Evolutionary conservation across 2,797 vertebrate genomes (phyloP).

Genomic region (Falco concolor): DNA sequence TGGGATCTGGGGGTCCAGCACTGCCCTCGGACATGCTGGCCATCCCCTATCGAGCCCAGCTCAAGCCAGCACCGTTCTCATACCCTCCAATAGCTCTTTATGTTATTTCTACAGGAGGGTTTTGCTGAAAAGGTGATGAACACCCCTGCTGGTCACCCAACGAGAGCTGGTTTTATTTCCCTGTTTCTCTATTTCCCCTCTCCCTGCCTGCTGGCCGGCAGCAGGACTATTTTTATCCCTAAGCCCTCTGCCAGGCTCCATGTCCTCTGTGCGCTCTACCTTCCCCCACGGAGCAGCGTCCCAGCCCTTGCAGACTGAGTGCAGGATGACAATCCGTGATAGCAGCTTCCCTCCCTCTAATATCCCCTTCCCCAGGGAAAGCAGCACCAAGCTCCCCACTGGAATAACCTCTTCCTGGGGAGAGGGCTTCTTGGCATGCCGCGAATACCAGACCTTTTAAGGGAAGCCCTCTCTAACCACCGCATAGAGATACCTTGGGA

Average conservation of each 20-base stretch:
- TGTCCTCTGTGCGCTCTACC: fast-evolving
- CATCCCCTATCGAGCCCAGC: fast-evolving
- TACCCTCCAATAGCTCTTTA: background rate
- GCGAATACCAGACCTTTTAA: constrained; percentile 53
- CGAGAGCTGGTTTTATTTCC: background rate
- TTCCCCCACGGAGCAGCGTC: background rate
- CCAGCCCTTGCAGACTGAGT: background rate
- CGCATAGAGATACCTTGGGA: background rate
- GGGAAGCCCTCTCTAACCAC: background rate
- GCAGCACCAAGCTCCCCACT: background rate
- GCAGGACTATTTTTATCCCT: background rate
- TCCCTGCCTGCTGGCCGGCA: fast-evolving
- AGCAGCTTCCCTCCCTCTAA: background rate
- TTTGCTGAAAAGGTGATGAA: background rate
- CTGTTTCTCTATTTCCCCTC: background rate
- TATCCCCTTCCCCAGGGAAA: background rate
- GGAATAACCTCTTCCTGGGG: background rate
- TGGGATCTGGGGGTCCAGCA: background rate
- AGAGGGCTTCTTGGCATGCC: constrained; percentile 7
- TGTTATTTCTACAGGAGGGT: background rate
- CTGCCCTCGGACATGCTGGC: background rate
- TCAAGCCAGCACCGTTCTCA: fast-evolving
- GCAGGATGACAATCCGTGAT: fast-evolving
- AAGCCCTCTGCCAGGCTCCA: background rate
- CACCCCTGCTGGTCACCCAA: background rate